Base-by-base conservation (phyloP, 2,888 invertebrate species). In the Athrips mouffetella region DNA sequence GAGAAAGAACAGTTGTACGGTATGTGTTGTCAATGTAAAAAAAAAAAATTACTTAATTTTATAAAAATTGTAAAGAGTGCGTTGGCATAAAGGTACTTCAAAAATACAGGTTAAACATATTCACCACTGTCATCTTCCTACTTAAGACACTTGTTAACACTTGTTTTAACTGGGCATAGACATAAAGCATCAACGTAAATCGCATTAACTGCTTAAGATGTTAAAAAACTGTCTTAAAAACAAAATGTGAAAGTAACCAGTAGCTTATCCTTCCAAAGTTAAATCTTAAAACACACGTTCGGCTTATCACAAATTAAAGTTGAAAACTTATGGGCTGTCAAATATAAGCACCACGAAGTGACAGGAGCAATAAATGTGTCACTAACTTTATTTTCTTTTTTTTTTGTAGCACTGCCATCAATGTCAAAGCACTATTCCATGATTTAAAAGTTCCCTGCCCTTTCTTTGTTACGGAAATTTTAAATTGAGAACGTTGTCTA, bases 301-400 rank as follows among this genome's bases (percentile, higher is more conserved):
- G 67, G 67, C 78, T 86, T 85, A 86, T 87, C 82, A 85, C 81
- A 81, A 86, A 85, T 84, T 84, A 83, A 76, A 73, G 75, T 74
- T 76, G 60, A 54, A 73, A 74, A 85, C 76, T 77, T 83, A 84
- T 72, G 80, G 76, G 72, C 82, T 83, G 86, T 85, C 86, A 83
- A 62, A 69, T 62, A 62, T 74, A 77, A 80, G 79, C 66, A 75
- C 63, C 63, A 64, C 49, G 63, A 67, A 76, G 62, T 84, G 86
- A 84, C 85, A 77, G 72, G 67, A 54, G 72, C 80, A 85, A 86
- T 87, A 86, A 86, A 86, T 82, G 83, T 85, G 86, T 87, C 85
- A 84, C 67, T 70, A 65, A 52, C 63, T 75, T 78, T 78, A 72
- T 74, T 73, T 74, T 61, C 60, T 61, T 61, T 65, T 76, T 61